Evolutionary conservation across 2,888 invertebrate genomes (phyloP), one percentile per base, ranked within the genome.

Genomic region (Drosophila picticornis): DNA sequence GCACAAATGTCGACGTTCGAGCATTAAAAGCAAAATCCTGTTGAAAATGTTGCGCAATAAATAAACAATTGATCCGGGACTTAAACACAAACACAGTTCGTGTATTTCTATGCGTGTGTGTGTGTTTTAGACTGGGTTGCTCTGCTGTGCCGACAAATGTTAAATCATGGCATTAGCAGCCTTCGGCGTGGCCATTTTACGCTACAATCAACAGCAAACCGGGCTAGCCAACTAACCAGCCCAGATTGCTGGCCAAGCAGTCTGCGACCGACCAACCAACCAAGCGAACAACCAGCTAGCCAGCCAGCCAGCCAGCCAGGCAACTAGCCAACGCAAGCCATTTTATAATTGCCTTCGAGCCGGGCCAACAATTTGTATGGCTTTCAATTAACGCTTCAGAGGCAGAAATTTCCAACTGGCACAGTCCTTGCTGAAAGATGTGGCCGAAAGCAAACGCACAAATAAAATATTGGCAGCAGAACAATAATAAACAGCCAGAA

Each of bases 21-120:
- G 90, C 74, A 71, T 83, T 85, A 85, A 83, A 75, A 88, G 80
- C 77, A 75, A 78, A 82, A 66, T 88, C 89, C 87, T 80, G 87
- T 84, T 90, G 90, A 88, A 82, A 86, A 81, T 90, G 83, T 86
- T 74, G 63, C 81, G 83, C 81, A 83, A 90, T 87, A 90, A 90
- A 87, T 86, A 86, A 81, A 78, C 86, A 86, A 90, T 88, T 87
- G 87, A 87, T 88, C 83, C 87, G 48, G 68, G 67, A 64, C 63
- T 80, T 72, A 66, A 65, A 53, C 55, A 46, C 52, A 59, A 50
- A 52, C 57, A 27, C 13, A 38, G 51, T 29, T 16, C 31, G 32
- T 57, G 46, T 67, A 40, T n/a, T 53, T 10, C 25, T 58, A 56
- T 58, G 40, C 6, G 22, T 38, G 31, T 46, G 46, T 57, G 31